Evolutionary conservation across 2,797 vertebrate species (phyloP).

Genomic region (Scarus forsteni): DNA sequence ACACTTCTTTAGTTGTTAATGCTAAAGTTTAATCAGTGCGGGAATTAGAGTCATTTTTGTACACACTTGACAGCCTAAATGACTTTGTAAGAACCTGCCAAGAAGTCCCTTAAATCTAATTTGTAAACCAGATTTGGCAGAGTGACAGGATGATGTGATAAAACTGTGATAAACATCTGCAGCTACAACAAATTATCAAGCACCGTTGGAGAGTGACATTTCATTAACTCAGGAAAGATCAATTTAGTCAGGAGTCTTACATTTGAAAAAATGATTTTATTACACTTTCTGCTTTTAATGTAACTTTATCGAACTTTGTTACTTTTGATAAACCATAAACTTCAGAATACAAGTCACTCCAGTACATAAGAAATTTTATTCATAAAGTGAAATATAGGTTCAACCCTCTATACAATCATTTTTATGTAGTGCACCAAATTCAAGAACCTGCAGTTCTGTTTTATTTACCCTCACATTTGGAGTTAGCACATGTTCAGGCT

Average conservation of each 20-base stretch:
- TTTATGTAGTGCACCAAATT: too few relatives aligned
- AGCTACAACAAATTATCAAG: conserved; percentile 24
- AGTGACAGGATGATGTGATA: conserved; percentile 45
- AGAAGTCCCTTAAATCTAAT: conserved; percentile 45
- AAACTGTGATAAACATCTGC: conserved; percentile 52
- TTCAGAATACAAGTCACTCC: too few relatives aligned
- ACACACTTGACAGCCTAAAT: conserved; percentile 20
- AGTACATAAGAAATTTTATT: too few relatives aligned
- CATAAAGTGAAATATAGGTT: too few relatives aligned
- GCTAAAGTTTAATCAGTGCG: conserved; percentile 7
- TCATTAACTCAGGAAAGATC: conserved; percentile 22
- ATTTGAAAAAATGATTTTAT: background rate
- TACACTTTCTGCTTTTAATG: background rate
- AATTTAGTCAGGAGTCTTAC: background rate
- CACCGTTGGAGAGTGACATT: conserved; percentile 30
- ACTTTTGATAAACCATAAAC: too few relatives aligned
- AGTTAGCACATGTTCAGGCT: too few relatives aligned
- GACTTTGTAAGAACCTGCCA: conserved; percentile 30
- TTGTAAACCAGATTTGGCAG: conserved; percentile 21
- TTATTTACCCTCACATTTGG: too few relatives aligned
- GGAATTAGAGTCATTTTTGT: conserved; percentile 27
- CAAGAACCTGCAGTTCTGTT: too few relatives aligned
- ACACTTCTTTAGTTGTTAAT: conserved; percentile 25
- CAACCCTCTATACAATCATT: too few relatives aligned
- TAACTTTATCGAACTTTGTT: too few relatives aligned